These are phyloP conservation scores for Chaetura pelagica DNA, from an alignment of 2,113 vertebrate genomes.

Conservation along the genomic window DNA sequence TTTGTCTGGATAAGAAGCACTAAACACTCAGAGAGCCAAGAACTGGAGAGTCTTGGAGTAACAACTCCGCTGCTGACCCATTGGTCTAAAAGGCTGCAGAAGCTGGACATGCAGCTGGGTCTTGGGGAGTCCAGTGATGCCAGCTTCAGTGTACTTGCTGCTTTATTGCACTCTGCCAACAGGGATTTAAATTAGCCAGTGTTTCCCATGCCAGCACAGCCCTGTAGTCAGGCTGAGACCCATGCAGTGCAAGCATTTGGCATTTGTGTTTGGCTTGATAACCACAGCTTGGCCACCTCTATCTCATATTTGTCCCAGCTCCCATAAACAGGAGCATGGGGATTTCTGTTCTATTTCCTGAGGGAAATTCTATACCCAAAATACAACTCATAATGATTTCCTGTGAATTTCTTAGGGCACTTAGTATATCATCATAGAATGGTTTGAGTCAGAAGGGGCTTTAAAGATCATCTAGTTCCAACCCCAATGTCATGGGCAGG, in stretches of 20 bases:
- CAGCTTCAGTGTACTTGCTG: background rate
- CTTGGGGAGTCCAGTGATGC: accelerated
- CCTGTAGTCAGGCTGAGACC: background rate
- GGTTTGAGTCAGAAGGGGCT: too few species aligned
- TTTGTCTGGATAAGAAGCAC: background rate
- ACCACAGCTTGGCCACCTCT: background rate
- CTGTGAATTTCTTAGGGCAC: background rate
- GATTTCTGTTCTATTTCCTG: background rate
- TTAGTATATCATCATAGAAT: background rate
- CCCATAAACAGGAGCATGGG: background rate
- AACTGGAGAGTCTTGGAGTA: background rate
- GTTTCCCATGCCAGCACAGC: background rate
- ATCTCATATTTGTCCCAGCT: background rate
- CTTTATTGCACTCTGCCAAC: background rate
- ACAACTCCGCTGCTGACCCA: background rate
- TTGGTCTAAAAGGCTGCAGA: background rate
- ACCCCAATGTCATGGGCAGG: too few species aligned
- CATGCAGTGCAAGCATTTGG: background rate
- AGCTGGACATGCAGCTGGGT: background rate
- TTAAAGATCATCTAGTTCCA: too few species aligned
- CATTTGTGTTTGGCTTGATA: background rate
- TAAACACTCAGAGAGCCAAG: background rate
- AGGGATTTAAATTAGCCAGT: background rate
- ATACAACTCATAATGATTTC: background rate
- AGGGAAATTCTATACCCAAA: background rate